Evolutionary conservation across 2,797 vertebrate species (phyloP).

Genomic region (Otolemur crassicaudatus): DNA sequence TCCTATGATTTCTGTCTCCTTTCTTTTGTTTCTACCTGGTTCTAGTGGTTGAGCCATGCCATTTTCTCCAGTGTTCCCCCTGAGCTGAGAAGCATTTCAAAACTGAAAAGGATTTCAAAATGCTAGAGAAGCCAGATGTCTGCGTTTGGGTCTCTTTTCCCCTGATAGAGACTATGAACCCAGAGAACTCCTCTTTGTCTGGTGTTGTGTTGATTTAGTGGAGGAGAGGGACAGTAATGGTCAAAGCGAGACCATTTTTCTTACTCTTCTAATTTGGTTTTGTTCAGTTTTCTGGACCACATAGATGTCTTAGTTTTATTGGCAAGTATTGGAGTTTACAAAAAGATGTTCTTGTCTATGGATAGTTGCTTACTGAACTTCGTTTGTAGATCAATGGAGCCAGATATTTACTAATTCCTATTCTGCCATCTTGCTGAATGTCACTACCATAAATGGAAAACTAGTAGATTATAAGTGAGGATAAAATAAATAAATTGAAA

Average conservation of each 20-base stretch:
- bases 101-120: not conserved
- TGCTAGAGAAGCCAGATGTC: not conserved
- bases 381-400: not conserved
- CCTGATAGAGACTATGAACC: not conserved
- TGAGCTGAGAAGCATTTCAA: not conserved
- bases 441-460: not conserved
- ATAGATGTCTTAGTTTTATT: not conserved
- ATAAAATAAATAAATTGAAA: not conserved
- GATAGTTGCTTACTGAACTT: not conserved
- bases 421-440: not conserved
- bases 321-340: not conserved
- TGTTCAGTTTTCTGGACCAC: not conserved
- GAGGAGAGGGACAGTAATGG: not conserved
- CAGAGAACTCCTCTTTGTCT: not conserved
- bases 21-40: not conserved
- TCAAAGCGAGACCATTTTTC: not conserved
- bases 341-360: not conserved
- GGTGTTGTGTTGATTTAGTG: not conserved
- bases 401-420: not conserved
- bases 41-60: not conserved
- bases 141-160: not conserved
- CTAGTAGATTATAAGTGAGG: constrained; percentile 1
- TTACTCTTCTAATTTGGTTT: not conserved
- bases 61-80: not conserved
- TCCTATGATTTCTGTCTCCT: not conserved